A percentile compares a stretch with the other conserved stretches of the same genome.
Conservation (phyloP, 2,888 invertebrate species). For the Exocentrus adspersus region DNA sequence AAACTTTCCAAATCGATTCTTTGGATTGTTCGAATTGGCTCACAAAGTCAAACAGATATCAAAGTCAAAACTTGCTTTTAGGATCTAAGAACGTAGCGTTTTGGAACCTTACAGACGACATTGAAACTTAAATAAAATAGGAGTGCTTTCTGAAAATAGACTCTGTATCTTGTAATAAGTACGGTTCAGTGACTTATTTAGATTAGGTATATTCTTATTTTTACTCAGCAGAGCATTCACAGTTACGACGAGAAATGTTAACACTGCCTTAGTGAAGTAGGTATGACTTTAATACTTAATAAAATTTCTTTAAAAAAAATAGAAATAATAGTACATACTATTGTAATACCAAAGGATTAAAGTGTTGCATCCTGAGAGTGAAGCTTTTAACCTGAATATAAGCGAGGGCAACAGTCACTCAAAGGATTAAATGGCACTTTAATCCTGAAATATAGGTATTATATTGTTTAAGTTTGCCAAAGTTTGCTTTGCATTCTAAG, state of each 20-base stretch:
- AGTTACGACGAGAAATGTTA: not conserved
- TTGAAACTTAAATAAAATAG: slow-evolving; percentile 14
- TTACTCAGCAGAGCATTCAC: not conserved
- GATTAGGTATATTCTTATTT: slow-evolving; percentile 7
- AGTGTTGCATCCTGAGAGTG: no score
- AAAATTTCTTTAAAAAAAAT: no score
- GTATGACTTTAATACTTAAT: no score
- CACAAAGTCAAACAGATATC: not conserved
- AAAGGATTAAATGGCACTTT: no score
- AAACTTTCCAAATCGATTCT: not conserved
- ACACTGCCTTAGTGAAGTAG: no score
- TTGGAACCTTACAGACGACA: slow-evolving; percentile 19
- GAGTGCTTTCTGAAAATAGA: slow-evolving; percentile 24
- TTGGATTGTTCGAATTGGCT: not conserved
- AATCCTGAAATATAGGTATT: no score
- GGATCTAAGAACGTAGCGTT: slow-evolving; percentile 2
- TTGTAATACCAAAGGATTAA: no score
- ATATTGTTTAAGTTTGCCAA: no score
- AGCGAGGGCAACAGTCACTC: no score
- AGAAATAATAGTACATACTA: no score
- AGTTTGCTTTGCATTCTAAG: no score
- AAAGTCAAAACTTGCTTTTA: not conserved
- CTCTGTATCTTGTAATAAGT: slow-evolving; percentile 7
- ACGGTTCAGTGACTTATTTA: slow-evolving; percentile 27
- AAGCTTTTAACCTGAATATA: no score